Evolutionary conservation across 2,888 invertebrate genomes (phyloP), one percentile per base, ranked within the genome.

Genomic region (Drosophila anceps): DNA sequence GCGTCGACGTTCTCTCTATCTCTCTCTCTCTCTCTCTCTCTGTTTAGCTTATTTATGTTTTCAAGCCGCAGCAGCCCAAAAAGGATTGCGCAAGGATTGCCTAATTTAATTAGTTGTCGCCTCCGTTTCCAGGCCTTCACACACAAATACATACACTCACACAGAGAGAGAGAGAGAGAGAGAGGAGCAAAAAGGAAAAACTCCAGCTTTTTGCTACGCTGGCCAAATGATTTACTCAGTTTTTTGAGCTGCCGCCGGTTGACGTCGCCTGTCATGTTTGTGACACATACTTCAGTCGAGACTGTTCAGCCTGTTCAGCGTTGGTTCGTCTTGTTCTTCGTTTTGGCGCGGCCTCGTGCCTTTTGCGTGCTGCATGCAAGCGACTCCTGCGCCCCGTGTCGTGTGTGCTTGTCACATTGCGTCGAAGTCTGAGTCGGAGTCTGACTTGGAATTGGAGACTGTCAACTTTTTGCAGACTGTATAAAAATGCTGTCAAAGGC

Each of bases 241-340:
- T 69, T 71, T 75, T 73, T 60, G 69, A 70, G 88, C 76, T 84
- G 83, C 62, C 88, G 73, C 81, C 81, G 70, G 68, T 84, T 88
- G 90, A 87, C 88, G 85, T 73, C 72, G 79, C 76, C 73, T 87
- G 90, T 87, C 88, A 86, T 89, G 90, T 82, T 84, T 89, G 82
- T 84, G 89, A 86, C 85, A 88, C 87, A 87, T 82, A 87, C 84
- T 87, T 88, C 89, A 86, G 78, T 77, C 79, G 46, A 69, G 73
- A 51, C 81, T 58, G 69, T 69, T 54, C 63, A 63, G 74, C 44
- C 66, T 53, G 63, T 13, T 55, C 41, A 13, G 27, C 51, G 63
- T 33, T 46, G 50, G 63, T 27, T 53, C 57, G 73, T 62, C 51
- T 54, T 46, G 50, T 33, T 39, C 35, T n/a, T 59, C 57, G 15